Conservation (phyloP, 2,113 vertebrate genomes). For the Bujurquina vittata region DNA sequence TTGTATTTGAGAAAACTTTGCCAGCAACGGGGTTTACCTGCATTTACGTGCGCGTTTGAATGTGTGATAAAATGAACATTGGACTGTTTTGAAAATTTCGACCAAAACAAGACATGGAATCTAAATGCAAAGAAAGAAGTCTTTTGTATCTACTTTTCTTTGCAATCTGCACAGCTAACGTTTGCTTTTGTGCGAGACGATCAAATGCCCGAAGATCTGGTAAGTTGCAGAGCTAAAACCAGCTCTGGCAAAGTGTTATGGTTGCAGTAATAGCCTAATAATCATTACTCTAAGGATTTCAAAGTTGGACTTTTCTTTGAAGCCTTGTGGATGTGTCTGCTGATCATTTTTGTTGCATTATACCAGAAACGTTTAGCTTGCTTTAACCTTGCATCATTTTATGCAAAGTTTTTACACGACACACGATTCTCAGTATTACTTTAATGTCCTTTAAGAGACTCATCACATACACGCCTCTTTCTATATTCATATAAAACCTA, state of each 20-base stretch:
- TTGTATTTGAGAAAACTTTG: constrained; percentile 10
- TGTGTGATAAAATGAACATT: constrained; percentile 60
- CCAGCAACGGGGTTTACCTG: neutral
- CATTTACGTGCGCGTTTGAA: neutral
- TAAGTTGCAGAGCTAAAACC: constrained; percentile 68
- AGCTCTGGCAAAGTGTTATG: neutral
- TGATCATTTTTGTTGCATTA: neutral
- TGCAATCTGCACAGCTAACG: constrained; percentile 71
- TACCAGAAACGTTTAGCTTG: neutral
- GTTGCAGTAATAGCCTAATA: neutral
- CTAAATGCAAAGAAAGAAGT: constrained; percentile 56
- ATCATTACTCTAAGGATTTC: neutral
- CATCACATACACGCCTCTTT: neutral
- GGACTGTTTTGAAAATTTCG: constrained; percentile 50
- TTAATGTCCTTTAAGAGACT: neutral
- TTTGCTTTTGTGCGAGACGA: constrained; percentile 69
- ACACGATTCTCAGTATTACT: neutral
- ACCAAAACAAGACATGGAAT: constrained; percentile 78
- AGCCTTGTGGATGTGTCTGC: neutral
- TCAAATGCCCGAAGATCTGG: constrained; percentile 83
- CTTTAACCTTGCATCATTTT: neutral
- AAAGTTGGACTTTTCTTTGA: neutral
- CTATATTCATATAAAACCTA: neutral
- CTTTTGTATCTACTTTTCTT: constrained; percentile 78
- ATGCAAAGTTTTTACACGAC: neutral